phyloP scores from a whole-genome alignment of 2,113 vertebrate genomes.

The Diadophis punctatus region DNA sequence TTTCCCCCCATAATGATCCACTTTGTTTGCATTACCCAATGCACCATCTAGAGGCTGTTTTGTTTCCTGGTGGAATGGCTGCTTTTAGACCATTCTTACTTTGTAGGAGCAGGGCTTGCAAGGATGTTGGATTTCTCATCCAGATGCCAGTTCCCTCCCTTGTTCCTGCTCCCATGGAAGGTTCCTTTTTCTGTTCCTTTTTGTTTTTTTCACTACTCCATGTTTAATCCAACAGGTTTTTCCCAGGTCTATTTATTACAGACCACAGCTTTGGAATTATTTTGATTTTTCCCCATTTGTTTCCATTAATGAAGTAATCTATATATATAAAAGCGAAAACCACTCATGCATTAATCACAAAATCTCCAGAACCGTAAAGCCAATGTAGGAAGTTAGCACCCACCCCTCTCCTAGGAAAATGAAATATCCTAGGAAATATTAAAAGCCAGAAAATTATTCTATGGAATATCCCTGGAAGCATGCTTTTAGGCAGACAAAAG shows the following conservation, averaged over 20 bases:
- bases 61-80: background rate
- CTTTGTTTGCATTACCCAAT: constrained; percentile 42
- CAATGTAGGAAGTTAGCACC: too few species aligned
- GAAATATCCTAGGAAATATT: too few species aligned
- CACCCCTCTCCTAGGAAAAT: too few species aligned
- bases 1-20: constrained; percentile 38
- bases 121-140: background rate
- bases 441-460: too few species aligned
- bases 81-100: background rate
- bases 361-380: too few species aligned
- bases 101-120: background rate
- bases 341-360: too few species aligned
- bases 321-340: too few species aligned
- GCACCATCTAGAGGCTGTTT: constrained; percentile 59
- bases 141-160: background rate
- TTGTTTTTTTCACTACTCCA: background rate
- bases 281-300: rapidly evolving
- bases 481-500: too few species aligned
- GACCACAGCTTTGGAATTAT: background rate
- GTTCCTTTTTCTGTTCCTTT: too few species aligned
- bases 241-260: background rate
- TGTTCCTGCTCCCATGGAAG: too few species aligned
- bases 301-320: background rate
- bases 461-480: too few species aligned
- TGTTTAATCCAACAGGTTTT: background rate